Evolutionary conservation across 1,140 invertebrate genomes (phyloP).

Genomic region (Pogonomyrmex californicus): DNA sequence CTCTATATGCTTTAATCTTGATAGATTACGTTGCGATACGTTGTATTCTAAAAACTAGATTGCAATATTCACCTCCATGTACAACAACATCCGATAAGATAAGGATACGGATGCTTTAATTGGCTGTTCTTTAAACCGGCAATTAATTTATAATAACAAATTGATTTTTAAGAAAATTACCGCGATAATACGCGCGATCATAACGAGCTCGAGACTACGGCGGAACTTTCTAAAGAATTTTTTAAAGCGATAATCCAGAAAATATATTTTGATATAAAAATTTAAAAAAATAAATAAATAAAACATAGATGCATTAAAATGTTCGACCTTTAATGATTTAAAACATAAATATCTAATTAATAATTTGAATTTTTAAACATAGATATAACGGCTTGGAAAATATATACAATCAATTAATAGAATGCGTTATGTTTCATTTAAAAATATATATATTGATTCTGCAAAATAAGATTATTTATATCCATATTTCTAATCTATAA

Average conservation of each 20-base stretch:
- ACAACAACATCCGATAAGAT: constrained; percentile 18
- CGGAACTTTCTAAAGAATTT: not conserved
- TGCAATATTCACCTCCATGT: not conserved
- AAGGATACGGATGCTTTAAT: constrained; percentile 12
- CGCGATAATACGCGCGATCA: constrained; percentile 1
- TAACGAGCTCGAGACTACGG: constrained; percentile 18
- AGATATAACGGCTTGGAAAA: not conserved
- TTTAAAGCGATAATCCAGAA: constrained; percentile 2
- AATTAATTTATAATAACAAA: constrained; percentile 60
- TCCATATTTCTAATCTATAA: not conserved
- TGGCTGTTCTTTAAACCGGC: constrained; percentile 25
- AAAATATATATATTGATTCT: not conserved
- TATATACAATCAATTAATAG: not conserved
- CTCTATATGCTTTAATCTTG: not conserved
- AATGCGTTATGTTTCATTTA: not conserved
- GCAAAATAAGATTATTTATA: constrained; percentile 26
- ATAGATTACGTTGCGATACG: not conserved
- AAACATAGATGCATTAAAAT: not conserved
- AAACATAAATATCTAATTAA: constrained; percentile 1
- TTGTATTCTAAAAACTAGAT: constrained; percentile 23
- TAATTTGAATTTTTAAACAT: not conserved
- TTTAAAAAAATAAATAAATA: not conserved
- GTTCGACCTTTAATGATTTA: not conserved
- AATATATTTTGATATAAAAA: constrained; percentile 4
- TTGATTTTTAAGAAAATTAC: constrained; percentile 51